Evolutionary conservation across 2,888 invertebrate species (phyloP).

Genomic region (Schizotus pectinicornis): DNA sequence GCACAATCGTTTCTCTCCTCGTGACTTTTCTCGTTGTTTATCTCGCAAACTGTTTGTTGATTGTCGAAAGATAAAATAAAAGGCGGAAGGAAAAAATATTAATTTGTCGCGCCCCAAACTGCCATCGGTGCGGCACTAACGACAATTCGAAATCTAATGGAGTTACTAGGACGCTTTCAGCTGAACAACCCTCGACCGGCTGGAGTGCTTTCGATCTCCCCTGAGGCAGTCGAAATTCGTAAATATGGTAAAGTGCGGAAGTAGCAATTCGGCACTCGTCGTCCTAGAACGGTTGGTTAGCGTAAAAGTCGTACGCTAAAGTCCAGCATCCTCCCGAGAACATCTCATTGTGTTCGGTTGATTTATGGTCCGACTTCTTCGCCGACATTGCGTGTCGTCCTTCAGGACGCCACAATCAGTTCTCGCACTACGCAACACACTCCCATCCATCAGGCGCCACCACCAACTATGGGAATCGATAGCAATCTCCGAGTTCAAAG

Average conservation of each 20-base stretch:
- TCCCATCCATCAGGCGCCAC: conserved; percentile 6
- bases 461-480: neutral
- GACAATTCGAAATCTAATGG: neutral
- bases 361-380: conserved; percentile 41
- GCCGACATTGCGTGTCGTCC: conserved; percentile 31
- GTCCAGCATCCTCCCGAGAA: conserved; percentile 21
- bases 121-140: neutral
- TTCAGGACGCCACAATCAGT: conserved; percentile 21
- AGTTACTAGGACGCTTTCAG: neutral
- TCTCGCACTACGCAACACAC: conserved; percentile 26
- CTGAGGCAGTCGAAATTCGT: conserved; percentile 15
- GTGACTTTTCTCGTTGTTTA: too few species aligned
- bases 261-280: conserved; percentile 23
- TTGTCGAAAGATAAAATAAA: neutral
- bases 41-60: too few species aligned
- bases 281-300: conserved; percentile 8
- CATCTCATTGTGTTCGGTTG: conserved; percentile 43
- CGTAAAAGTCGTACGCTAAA: conserved; percentile 4
- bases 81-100: neutral
- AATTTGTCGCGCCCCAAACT: neutral
- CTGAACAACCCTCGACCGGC: conserved; percentile 6
- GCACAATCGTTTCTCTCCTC: too few species aligned
- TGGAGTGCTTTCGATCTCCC: conserved; percentile 11
- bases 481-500: too few species aligned
- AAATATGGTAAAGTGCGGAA: conserved; percentile 19